These are phyloP conservation scores for Promerops cafer DNA, from an alignment of 2,113 vertebrate species.

Conservation along the genomic window DNA sequence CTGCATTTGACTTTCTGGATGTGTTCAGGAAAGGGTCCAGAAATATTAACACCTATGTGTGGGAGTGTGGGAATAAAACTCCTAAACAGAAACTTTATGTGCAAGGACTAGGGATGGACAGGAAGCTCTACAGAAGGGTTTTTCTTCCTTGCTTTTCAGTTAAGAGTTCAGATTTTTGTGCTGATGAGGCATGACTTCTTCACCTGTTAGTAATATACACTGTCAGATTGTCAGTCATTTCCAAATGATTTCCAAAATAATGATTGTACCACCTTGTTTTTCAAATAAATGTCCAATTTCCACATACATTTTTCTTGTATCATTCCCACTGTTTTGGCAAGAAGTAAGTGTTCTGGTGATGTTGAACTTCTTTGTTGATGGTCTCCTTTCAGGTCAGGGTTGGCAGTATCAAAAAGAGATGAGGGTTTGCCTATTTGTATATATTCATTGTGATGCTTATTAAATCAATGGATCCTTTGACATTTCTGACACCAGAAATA, in stretches of 20 bases:
- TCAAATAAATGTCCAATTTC: not conserved
- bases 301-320: not conserved
- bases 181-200: not conserved
- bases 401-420: not conserved
- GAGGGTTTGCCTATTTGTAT: not conserved
- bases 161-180: not conserved
- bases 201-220: not conserved
- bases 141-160: not conserved
- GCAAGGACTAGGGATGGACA: not conserved
- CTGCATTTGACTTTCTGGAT: not conserved
- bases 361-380: not conserved
- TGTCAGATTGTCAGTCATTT: not conserved
- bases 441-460: not conserved
- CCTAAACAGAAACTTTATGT: not conserved
- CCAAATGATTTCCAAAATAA: not conserved
- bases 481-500: not conserved
- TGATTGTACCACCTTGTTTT: not conserved
- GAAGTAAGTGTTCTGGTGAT: not conserved
- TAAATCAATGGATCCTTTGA: not conserved
- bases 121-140: rapidly evolving
- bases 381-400: not conserved
- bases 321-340: not conserved
- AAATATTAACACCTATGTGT: not conserved
- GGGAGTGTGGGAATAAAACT: not conserved
- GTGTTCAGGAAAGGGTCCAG: not conserved